Conservation (phyloP, 1,140 invertebrate species). For the Drosophila pallidifrons region DNA sequence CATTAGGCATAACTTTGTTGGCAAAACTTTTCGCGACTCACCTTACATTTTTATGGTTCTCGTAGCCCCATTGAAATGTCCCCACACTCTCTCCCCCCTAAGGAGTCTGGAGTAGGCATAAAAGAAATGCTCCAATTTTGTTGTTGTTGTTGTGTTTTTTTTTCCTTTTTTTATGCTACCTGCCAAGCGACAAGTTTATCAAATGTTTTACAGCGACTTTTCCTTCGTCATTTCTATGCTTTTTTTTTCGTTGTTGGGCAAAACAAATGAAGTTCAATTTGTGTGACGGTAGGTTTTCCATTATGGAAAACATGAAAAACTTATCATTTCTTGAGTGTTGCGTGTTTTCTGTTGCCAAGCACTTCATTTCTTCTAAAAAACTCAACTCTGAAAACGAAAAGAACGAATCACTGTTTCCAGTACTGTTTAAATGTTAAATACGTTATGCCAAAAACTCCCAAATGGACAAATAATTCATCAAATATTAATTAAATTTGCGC, state of each 20-base stretch:
- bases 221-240: background rate
- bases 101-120: conserved; percentile 40
- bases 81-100: background rate
- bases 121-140: conserved; percentile 39
- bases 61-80: conserved; percentile 44
- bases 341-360: conserved; percentile 49
- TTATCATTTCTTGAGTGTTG: conserved; percentile 46
- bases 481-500: conserved; percentile 76
- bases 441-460: conserved; percentile 38
- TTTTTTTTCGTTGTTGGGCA: conserved; percentile 4
- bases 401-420: background rate
- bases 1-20: conserved; percentile 76
- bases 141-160: background rate
- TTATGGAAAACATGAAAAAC: conserved; percentile 50
- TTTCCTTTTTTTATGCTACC: conserved; percentile 29
- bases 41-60: conserved; percentile 57
- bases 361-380: conserved; percentile 18
- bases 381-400: background rate
- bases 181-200: conserved; percentile 70
- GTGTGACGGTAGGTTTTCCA: conserved; percentile 25
- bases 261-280: conserved; percentile 64
- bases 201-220: conserved; percentile 51
- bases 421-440: conserved; percentile 18
- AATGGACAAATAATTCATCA: conserved; percentile 68
- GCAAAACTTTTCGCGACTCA: conserved; percentile 58